Evolutionary conservation across 2,888 invertebrate genomes (phyloP), one percentile per base, ranked within the genome.

Genomic region (Volucella inanis): DNA sequence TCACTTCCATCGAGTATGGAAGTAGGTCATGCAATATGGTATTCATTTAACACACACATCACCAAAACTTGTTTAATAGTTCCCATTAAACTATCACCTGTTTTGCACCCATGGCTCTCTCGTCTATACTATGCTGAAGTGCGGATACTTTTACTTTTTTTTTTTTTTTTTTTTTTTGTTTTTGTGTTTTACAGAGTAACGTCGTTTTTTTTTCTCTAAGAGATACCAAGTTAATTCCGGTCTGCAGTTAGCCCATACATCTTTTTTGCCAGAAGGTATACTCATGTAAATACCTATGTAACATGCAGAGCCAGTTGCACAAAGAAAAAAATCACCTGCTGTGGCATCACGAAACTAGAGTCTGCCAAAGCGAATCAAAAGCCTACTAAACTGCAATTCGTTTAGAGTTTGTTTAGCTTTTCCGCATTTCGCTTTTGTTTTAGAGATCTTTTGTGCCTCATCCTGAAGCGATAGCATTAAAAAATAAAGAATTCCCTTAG

Each of bases 1-100:
- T 83, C 57, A 74, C 70, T 84, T 79, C 57, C 74, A 61, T 47
- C 65, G 61, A 54, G 49, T 62, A 71, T 83, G 50, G 55, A 83
- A 55, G 83, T 84, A 74, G 79, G 83, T 84, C 83, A 84, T 75
- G 70, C 64, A 84, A 79, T 79, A 79, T 75, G 64, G 79, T 70
- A 79, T 75, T 79, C 65, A 70, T 62, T 14, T 70, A n/a, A 38
- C 57, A 52, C 50, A 64, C 68, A 65, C 31, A 68, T 49, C 39
- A 52, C 41, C 14, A 41, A 65, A 79, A 75, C 79, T 79, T 70
- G 79, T 79, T 70, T 79, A 74, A 83, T 65, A 70, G 70, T 57
- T 70, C 50, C 59, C 45, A 81, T 71, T 76, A 75, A 70, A 59
- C 70, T 70, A 82, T 79, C 83, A 79, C 83, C 74, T 79, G 79